A percentile compares a stretch with the other conserved stretches of the same genome.
Conservation (phyloP, 2,113 vertebrate species). For the Brienomyrus brachyistius region DNA sequence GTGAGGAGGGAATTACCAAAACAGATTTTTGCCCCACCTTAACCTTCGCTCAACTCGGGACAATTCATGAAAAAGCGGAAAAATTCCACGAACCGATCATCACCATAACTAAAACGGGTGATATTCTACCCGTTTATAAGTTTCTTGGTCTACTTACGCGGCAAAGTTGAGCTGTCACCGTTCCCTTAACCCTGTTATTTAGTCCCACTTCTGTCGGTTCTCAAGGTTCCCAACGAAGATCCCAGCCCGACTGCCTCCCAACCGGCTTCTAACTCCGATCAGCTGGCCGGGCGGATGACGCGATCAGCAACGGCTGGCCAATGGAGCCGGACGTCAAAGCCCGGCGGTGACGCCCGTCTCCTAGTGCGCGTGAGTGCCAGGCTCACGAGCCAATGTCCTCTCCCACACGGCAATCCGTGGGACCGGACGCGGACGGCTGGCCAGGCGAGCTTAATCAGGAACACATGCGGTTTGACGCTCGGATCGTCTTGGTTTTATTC, state of each 20-base stretch:
- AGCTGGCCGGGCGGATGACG: slow-evolving; percentile 87
- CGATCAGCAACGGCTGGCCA: slow-evolving; percentile 56
- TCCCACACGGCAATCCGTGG: background rate
- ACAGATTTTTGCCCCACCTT: slow-evolving; percentile 16
- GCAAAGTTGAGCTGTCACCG: background rate
- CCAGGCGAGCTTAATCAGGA: slow-evolving; percentile 21
- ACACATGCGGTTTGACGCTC: background rate
- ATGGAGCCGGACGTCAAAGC: slow-evolving; percentile 53
- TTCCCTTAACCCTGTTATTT: background rate
- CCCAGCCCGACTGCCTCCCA: slow-evolving; percentile 32
- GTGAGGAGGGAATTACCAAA: background rate
- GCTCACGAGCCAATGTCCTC: slow-evolving; percentile 28
- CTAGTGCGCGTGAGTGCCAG: slow-evolving; percentile 38
- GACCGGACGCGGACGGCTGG: background rate
- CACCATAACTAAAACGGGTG: too few relatives aligned
- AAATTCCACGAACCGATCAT: background rate
- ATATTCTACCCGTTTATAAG: background rate
- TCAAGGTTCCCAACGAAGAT: background rate
- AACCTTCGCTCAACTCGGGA: slow-evolving; percentile 17
- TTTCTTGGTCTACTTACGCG: slow-evolving; percentile 5
- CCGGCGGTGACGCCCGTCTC: slow-evolving; percentile 44
- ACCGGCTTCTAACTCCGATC: slow-evolving; percentile 84
- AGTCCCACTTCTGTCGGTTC: background rate
- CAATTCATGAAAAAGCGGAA: slow-evolving; percentile 11
- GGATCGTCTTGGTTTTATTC: background rate